phyloP scores from a whole-genome alignment of 2,113 vertebrate species.

The Xiphophorus hellerii region DNA sequence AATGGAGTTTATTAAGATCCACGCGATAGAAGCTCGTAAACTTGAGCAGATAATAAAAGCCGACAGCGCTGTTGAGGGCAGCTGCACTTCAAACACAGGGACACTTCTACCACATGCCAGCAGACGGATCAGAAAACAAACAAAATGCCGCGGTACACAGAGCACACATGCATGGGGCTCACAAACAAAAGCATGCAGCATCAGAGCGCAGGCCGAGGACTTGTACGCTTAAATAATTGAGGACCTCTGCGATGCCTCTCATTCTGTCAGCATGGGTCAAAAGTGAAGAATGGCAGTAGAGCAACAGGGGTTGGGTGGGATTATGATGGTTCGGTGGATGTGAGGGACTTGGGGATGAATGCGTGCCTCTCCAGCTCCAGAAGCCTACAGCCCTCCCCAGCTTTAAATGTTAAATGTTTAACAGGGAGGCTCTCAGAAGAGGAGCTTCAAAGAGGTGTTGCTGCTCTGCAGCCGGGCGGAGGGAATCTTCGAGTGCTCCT shows the following conservation, averaged over 20 bases:
- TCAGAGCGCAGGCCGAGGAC: conserved; percentile 50
- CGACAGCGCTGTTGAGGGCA: background rate
- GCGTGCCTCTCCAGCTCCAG: conserved; percentile 19
- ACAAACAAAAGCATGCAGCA: conserved; percentile 55
- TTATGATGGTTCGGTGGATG: conserved; percentile 38
- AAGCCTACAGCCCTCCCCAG: background rate
- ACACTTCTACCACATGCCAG: conserved; percentile 22
- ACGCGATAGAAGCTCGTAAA: background rate
- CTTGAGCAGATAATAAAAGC: conserved; percentile 13
- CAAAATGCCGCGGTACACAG: conserved; percentile 21
- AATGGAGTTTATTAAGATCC: background rate
- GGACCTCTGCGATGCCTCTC: conserved; percentile 55
- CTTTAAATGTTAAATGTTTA: conserved; percentile 74
- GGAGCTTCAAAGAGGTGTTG: conserved; percentile 60
- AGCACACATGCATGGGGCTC: conserved; percentile 7
- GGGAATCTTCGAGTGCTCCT: background rate
- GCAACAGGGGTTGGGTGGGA: conserved; percentile 39
- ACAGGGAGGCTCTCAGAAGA: conserved; percentile 59
- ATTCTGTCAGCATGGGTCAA: conserved; percentile 62
- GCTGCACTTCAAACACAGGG: conserved; percentile 19
- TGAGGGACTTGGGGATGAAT: conserved; percentile 36
- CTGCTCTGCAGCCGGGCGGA: conserved; percentile 22
- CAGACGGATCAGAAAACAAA: conserved; percentile 45
- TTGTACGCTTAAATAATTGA: conserved; percentile 75
- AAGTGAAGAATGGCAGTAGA: conserved; percentile 35